Evolutionary conservation across 2,797 vertebrate species (phyloP), one percentile per base, ranked within the genome.

Genomic region (Falco columbarius): DNA sequence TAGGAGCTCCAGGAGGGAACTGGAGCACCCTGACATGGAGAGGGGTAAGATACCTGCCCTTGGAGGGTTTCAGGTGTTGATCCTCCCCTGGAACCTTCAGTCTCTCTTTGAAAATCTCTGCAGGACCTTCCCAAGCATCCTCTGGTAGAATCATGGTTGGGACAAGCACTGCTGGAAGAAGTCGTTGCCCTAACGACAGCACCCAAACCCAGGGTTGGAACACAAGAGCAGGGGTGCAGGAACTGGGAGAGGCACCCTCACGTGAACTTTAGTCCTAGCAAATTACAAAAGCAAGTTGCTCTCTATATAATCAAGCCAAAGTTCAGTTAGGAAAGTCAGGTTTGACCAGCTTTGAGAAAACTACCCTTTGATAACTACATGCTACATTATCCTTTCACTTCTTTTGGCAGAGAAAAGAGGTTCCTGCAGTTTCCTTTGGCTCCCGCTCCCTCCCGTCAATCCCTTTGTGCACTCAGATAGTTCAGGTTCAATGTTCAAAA

Each of bases 401-500:
- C 74, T 87, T 77, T 61, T 67, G 91, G 91, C 91, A 94, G 44
- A 74, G 74, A 34, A 71, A 6, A 72, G 80, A 49, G 77, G 74
- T 14, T 63, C 22, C 58, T 1, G 19, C 63, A 40, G 73, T 90
- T 93, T 80, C 47, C 79, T 75, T 81, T 81, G 90, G 93, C 92
- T 90, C 62, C 73, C 1, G 34, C 71, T 62, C 62, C 32, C 92
- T 40, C 75, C 92, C 73, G 91, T 34, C 94, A 96, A 32, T 62
- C 76, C 54, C 38, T 26, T 11, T 11, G 40, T 30, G 90, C 87
- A 23, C 70, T 67, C 66, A 7, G 54, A 38, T 58, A 83, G 88
- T 59, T 95, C 91, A 81, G 94, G 95, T 93, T 94, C 94, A 93
- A 3, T 26, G 89, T 17, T 93, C 96, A 93, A 76, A 87, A 81